These are phyloP conservation scores for Graphium colonna DNA, from an alignment of 2,888 invertebrate genomes.

Conservation along the genomic window DNA sequence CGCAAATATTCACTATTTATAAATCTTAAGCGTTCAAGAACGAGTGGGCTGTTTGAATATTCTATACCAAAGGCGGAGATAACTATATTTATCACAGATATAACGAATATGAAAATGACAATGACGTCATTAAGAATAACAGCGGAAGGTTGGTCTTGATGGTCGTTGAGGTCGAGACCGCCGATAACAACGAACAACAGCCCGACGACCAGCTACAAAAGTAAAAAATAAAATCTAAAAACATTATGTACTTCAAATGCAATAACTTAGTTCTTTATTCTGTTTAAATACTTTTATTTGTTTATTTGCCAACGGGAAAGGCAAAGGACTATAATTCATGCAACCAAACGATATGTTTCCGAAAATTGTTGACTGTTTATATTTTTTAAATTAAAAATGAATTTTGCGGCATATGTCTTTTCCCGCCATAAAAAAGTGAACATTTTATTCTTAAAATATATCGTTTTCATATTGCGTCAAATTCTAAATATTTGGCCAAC, in stretches of 20 bases:
- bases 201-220: constrained; percentile 89
- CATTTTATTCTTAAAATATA: constrained; percentile 17
- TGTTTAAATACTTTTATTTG: no score
- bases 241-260: no score
- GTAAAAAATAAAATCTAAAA: constrained; percentile 27
- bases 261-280: no score
- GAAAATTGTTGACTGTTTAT: constrained; percentile 3
- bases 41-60: constrained; percentile 83
- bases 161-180: constrained; percentile 89
- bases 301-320: no score
- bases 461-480: constrained; percentile 35
- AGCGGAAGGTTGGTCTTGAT: constrained; percentile 87
- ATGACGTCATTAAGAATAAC: constrained; percentile 89
- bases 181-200: constrained; percentile 90
- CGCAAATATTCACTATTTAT: constrained; percentile 63
- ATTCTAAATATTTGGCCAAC: constrained; percentile 72
- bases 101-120: constrained; percentile 88
- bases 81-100: constrained; percentile 89
- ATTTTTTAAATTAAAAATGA: no score
- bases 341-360: no score
- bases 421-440: constrained; percentile 24
- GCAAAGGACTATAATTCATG: no score
- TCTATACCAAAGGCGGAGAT: constrained; percentile 93
- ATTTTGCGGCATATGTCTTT: background rate
- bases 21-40: constrained; percentile 65